Base-by-base conservation (phyloP, 2,888 invertebrate genomes). In the Dugesia japonica region DNA sequence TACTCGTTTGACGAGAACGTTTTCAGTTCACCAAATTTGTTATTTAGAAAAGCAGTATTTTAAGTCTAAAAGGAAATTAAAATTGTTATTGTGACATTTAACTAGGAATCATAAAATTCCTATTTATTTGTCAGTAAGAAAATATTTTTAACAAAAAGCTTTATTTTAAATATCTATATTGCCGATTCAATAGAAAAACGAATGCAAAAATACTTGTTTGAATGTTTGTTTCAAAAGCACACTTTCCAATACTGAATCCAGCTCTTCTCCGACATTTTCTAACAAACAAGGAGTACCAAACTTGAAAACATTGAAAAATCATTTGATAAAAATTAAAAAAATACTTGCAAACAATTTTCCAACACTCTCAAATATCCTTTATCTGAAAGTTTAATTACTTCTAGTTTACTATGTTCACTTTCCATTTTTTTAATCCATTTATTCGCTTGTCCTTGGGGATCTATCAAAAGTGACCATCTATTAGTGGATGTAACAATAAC, bases 391-490 rank as follows among this genome's bases (percentile, higher is more conserved):
- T 92, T 92, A 77, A 93, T 89, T 20, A 92, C 89, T 80, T 88
- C 88, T 27, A 94, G 86, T 79, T 89, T 87, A 83, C 92, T 91
- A 17, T 88, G 87, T 23, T 56, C 56, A 78, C 90, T 90, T 84
- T 94, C 94, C 89, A 92, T 90, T 83, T 91, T 92, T 85, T 92
- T 92, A 23, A 94, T 88, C 94, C 94, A 94, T 84, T 91, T 92
- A 84, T 92, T 93, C 0, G 93, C 92, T 87, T 93, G 92, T 31
- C 90, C 90, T 79, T 84, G 84, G 7, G 84, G 84, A 79, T 84
- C 84, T 76, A 84, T 83, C 83, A 84, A 84, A 78, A 84, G 80
- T 0, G 84, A 84, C 84, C 84, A 84, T 26, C 84, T 82, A 76
- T 82, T 83, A 75, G 83, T 82, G 79, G 80, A 81, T 28, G 80